These are phyloP conservation scores for Dysmachus trigonus DNA, from an alignment of 2,888 invertebrate genomes.

Conservation along the genomic window DNA sequence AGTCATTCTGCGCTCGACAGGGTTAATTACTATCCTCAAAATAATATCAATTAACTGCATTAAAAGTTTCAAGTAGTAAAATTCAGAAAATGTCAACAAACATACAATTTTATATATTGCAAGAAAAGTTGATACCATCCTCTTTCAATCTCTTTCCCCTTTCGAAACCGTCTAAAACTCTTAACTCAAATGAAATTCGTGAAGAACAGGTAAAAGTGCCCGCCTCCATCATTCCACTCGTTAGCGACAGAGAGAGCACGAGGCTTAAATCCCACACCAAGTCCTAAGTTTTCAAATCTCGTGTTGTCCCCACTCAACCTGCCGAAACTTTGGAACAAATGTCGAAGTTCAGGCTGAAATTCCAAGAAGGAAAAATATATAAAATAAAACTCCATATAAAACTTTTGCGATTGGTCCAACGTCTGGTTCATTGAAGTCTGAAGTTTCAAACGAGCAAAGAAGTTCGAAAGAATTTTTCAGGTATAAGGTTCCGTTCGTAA, in stretches of 20 bases:
- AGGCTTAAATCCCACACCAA: not conserved
- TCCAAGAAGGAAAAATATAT: not conserved
- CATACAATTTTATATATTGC: not conserved
- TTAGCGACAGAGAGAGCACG: not conserved
- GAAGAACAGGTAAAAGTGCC: not conserved
- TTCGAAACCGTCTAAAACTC: not conserved
- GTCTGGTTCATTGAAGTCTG: not conserved
- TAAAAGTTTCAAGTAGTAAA: not conserved
- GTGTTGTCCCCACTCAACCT: not conserved
- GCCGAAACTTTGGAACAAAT: not conserved
- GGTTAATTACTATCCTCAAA: not conserved
- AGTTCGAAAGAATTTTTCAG: not conserved
- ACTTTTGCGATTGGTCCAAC: slow-evolving; percentile 10
- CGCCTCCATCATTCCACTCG: not conserved
- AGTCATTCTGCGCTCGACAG: not conserved
- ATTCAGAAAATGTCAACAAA: not conserved
- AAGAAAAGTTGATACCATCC: not conserved
- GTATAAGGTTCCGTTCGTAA: too few species aligned
- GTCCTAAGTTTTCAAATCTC: not conserved
- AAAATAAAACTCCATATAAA: slow-evolving; percentile 1
- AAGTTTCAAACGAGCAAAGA: not conserved
- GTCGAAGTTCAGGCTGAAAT: not conserved
- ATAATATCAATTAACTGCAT: not conserved
- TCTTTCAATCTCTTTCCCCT: not conserved
- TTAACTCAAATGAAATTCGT: not conserved